phyloP scores from a whole-genome alignment of 2,888 invertebrate species.

The Liopterus haemorrhoidalis region DNA sequence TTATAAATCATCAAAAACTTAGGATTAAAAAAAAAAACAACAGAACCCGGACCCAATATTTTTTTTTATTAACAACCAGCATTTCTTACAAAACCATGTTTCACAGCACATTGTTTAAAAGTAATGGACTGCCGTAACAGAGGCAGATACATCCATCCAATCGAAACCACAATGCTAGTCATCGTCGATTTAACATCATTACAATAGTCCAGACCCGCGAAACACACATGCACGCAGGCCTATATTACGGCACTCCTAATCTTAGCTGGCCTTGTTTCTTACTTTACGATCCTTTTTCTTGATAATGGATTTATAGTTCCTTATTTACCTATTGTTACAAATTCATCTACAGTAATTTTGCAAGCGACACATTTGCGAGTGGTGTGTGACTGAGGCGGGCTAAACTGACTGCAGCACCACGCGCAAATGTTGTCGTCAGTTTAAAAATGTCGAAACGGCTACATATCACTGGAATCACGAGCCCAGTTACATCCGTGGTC shows the following conservation, averaged over 20 bases:
- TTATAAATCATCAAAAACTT: too few relatives aligned
- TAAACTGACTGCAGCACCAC: not conserved
- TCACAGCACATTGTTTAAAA: conserved; percentile 37
- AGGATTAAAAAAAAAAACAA: conserved; percentile 15
- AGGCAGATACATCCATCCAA: conserved; percentile 3
- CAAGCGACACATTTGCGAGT: conserved; percentile 13
- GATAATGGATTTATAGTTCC: conserved; percentile 20
- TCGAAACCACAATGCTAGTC: conserved; percentile 22
- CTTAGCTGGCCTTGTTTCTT: conserved; percentile 14
- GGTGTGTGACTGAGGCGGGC: not conserved
- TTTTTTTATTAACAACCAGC: conserved; percentile 47
- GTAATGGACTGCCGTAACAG: not conserved
- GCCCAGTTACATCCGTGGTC: too few relatives aligned
- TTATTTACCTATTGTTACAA: conserved; percentile 32
- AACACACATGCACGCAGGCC: too few relatives aligned
- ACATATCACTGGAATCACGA: too few relatives aligned
- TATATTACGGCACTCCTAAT: too few relatives aligned
- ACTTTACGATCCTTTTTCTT: conserved; percentile 13
- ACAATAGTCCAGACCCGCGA: too few relatives aligned
- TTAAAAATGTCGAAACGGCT: too few relatives aligned
- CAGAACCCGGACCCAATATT: conserved; percentile 26
- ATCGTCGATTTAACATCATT: conserved; percentile 19
- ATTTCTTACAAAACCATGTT: conserved; percentile 42
- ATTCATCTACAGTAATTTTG: conserved; percentile 32
- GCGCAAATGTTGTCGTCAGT: too few relatives aligned